Percentiles rank a stretch among this genome's conserved stretches.
These are phyloP conservation scores for Pseudochirops cupreus DNA, from an alignment of 2,797 vertebrate genomes.

Conservation along the genomic window DNA sequence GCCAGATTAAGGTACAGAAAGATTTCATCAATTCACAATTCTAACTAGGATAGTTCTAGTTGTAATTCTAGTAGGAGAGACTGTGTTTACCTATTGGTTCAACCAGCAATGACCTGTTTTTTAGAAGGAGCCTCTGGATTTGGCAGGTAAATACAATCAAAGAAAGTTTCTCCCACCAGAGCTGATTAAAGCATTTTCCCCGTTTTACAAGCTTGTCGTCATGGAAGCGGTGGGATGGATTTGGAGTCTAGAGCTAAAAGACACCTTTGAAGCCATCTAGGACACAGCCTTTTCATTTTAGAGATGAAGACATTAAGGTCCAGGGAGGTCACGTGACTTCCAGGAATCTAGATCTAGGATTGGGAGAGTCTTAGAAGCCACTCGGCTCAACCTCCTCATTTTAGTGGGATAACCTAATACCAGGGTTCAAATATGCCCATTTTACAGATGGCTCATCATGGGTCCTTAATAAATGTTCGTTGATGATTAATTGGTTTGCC, in stretches of 20 bases:
- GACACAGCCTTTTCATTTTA: neutral
- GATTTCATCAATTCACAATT: neutral
- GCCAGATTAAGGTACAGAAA: neutral
- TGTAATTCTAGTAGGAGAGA: neutral
- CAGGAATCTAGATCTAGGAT: neutral
- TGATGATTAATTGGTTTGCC: neutral
- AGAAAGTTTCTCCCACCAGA: neutral
- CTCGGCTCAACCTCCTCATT: neutral
- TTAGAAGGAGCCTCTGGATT: neutral
- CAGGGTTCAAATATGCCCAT: neutral
- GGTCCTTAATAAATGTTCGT: neutral
- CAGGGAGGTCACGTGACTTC: neutral
- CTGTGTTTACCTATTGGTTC: neutral
- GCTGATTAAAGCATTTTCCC: neutral
- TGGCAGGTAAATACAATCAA: neutral
- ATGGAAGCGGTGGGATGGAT: neutral
- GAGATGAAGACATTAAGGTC: neutral
- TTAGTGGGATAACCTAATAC: neutral
- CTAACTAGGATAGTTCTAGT: neutral
- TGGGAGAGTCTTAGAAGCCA: neutral
- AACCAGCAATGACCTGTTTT: neutral
- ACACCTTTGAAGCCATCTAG: neutral
- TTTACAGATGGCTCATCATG: neutral
- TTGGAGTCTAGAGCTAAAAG: neutral
- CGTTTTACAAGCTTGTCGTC: neutral